phyloP scores from a whole-genome alignment of 2,888 invertebrate genomes.

The Ferdinandea cuprea region DNA sequence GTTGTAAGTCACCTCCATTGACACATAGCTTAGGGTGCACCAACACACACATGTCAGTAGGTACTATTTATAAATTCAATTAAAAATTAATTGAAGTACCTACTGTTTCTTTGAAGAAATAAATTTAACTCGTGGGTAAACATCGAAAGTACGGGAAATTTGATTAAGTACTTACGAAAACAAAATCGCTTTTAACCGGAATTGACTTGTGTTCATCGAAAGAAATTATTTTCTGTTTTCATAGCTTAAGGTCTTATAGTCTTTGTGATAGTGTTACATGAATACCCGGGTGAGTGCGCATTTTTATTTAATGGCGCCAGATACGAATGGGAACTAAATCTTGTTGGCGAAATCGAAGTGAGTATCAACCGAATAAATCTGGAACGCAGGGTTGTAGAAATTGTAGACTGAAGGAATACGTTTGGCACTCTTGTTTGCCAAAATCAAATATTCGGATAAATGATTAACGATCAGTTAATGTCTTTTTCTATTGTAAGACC shows the following conservation, averaged over 20 bases:
- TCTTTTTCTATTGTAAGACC: no score
- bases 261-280: no score
- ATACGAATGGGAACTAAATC: no score
- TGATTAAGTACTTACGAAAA: constrained; percentile 10
- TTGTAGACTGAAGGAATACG: no score
- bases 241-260: background rate
- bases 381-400: no score
- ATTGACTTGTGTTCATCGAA: background rate
- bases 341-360: no score
- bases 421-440: no score
- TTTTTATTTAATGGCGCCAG: background rate
- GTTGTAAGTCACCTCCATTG: constrained; percentile 18
- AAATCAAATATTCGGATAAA: no score
- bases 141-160: constrained; percentile 6
- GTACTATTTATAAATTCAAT: constrained; percentile 32
- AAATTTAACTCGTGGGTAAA: background rate
- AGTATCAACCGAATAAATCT: no score
- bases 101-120: background rate
- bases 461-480: no score
- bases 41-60: no score
- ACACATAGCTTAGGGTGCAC: constrained; percentile 16
- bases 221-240: background rate
- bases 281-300: no score
- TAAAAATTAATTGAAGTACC: constrained; percentile 1
- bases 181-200: background rate